Evolutionary conservation across 2,113 vertebrate species (phyloP).

Genomic region (Nothoprocta perdicaria): DNA sequence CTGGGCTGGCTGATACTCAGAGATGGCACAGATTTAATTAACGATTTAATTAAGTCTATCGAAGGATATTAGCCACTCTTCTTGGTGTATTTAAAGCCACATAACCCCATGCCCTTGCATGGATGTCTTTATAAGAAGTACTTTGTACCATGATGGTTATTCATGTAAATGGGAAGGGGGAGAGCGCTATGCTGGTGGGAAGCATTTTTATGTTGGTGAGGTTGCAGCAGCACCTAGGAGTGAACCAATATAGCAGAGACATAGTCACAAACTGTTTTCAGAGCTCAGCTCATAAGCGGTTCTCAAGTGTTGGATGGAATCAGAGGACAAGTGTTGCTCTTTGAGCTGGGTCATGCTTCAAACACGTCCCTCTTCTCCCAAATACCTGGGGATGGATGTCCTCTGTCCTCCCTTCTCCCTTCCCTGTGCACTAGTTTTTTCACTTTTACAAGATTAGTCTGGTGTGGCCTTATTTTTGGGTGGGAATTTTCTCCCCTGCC

Average conservation of each 20-base stretch:
- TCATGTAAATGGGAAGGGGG: neutral
- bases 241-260: neutral
- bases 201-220: neutral
- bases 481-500: neutral
- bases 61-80: neutral
- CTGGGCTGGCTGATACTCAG: neutral
- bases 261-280: neutral
- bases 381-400: neutral
- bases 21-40: constrained; percentile 46
- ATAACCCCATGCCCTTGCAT: neutral
- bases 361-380: neutral
- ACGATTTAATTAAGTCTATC: constrained; percentile 7
- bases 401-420: neutral
- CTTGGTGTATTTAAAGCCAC: neutral
- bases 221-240: neutral
- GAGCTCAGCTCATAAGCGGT: neutral
- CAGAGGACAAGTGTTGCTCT: accelerated
- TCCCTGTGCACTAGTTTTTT: neutral
- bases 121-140: neutral
- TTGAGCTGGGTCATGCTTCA: neutral
- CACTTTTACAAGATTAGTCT: neutral
- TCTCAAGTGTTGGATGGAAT: neutral
- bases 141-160: neutral
- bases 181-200: neutral
- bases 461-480: neutral